phyloP scores from a whole-genome alignment of 2,113 vertebrate genomes.

The Tetrao urogallus region DNA sequence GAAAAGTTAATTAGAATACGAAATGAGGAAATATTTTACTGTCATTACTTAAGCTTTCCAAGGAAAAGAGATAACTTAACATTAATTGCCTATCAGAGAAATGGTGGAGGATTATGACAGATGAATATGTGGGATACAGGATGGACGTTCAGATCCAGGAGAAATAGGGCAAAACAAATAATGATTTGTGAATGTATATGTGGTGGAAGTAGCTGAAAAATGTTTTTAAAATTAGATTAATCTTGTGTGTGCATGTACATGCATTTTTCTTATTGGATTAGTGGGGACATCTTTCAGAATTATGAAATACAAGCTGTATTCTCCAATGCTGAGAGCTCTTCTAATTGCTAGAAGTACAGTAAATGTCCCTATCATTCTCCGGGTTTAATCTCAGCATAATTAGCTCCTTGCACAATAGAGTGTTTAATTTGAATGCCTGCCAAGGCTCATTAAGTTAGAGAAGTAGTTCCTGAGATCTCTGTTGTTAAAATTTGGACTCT shows the following conservation, averaged over 20 bases:
- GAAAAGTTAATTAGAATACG: slow-evolving; percentile 58
- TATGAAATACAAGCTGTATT: slow-evolving; percentile 71
- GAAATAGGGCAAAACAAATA: slow-evolving; percentile 42
- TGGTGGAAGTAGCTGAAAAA: slow-evolving; percentile 13
- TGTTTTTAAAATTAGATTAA: slow-evolving; percentile 39
- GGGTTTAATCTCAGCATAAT: slow-evolving; percentile 80
- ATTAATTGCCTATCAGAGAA: slow-evolving; percentile 56
- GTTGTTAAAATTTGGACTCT: slow-evolving; percentile 71
- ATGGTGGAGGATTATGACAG: slow-evolving; percentile 11
- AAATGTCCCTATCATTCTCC: slow-evolving; percentile 77
- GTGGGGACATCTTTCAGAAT: slow-evolving; percentile 60
- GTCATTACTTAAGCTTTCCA: slow-evolving; percentile 1
- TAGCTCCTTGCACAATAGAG: slow-evolving; percentile 82
- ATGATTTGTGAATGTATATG: slow-evolving; percentile 2
- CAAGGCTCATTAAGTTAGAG: slow-evolving; percentile 80
- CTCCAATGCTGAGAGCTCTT: slow-evolving; percentile 58
- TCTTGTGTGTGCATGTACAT: slow-evolving; percentile 20
- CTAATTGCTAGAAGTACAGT: slow-evolving; percentile 76
- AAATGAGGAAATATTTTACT: slow-evolving; percentile 56
- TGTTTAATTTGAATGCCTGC: slow-evolving; percentile 83
- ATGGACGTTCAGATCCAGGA: not conserved
- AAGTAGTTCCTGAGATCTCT: slow-evolving; percentile 78
- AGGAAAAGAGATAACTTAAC: slow-evolving; percentile 36
- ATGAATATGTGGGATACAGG: not conserved
- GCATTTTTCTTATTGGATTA: slow-evolving; percentile 63